phyloP scores from a whole-genome alignment of 1,140 invertebrate genomes.

The Panagrolaimus sp. region DNA sequence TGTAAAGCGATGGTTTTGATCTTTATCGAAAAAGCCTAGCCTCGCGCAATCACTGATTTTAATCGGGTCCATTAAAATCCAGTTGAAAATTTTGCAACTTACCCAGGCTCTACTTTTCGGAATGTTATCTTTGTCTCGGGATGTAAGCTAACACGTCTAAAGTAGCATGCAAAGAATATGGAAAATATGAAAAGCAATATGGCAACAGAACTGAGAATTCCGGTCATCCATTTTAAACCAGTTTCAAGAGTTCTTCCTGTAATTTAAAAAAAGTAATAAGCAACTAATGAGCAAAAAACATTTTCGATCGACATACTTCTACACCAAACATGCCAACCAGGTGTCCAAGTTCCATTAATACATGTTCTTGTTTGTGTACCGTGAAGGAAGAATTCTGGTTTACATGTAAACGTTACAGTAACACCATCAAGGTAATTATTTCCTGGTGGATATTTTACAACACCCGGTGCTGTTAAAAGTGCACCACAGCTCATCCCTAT shows the following conservation, averaged over 20 bases:
- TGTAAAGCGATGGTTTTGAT: no score
- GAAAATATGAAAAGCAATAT: conserved; percentile 31
- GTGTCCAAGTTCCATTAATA: conserved; percentile 52
- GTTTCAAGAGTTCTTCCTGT: conserved; percentile 35
- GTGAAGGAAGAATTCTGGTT: conserved; percentile 52
- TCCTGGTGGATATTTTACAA: conserved; percentile 47
- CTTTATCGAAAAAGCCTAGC: no score
- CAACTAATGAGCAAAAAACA: background rate
- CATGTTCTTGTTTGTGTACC: conserved; percentile 46
- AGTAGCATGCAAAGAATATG: conserved; percentile 35
- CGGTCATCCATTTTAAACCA: conserved; percentile 37
- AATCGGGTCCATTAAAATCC: background rate
- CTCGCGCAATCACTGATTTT: background rate
- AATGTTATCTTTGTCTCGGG: conserved; percentile 37
- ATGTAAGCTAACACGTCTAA: conserved; percentile 34
- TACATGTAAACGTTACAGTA: conserved; percentile 50
- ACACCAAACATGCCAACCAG: conserved; percentile 43
- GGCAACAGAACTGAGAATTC: conserved; percentile 40
- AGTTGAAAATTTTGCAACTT: background rate
- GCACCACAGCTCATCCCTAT: conserved; percentile 50
- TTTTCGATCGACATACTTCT: conserved; percentile 33
- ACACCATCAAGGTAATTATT: conserved; percentile 48
- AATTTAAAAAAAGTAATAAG: conserved; percentile 8
- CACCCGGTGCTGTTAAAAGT: conserved; percentile 41
- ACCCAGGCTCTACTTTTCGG: conserved; percentile 31